A percentile compares a stretch with the other conserved stretches of the same genome.
These are phyloP conservation scores for Andrena flavipes DNA, from an alignment of 2,888 invertebrate species.

Conservation along the genomic window DNA sequence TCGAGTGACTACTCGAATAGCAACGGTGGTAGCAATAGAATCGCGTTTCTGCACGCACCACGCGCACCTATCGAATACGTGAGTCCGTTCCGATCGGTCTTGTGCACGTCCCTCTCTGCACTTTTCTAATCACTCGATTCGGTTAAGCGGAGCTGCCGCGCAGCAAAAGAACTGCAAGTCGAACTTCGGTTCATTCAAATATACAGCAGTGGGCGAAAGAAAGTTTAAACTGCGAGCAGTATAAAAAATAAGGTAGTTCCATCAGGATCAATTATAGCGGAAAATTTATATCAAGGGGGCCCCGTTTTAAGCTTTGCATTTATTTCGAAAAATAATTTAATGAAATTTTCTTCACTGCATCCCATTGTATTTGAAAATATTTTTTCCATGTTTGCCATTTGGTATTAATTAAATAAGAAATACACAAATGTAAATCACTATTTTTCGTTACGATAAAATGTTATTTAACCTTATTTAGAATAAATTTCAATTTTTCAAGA, in stretches of 20 bases:
- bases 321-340: too few relatives aligned
- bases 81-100: constrained; percentile 50
- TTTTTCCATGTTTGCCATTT: too few relatives aligned
- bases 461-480: too few relatives aligned
- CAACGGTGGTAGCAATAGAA: constrained; percentile 53
- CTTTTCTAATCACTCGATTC: constrained; percentile 45
- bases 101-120: constrained; percentile 44
- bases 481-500: too few relatives aligned
- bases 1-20: constrained; percentile 16
- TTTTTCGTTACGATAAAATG: too few relatives aligned
- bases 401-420: too few relatives aligned
- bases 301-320: background rate
- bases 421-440: too few relatives aligned
- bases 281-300: background rate
- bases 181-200: too few relatives aligned
- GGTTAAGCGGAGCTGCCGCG: constrained; percentile 12
- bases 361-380: too few relatives aligned
- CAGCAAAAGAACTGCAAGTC: background rate
- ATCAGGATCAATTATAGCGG: background rate
- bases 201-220: background rate
- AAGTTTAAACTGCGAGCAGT: background rate
- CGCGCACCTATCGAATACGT: constrained; percentile 68
- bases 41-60: constrained; percentile 75
- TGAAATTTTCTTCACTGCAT: too few relatives aligned
- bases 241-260: too few relatives aligned